Evolutionary conservation across 2,888 invertebrate species (phyloP), one percentile per base, ranked within the genome.

Genomic region (Laothoe populi): DNA sequence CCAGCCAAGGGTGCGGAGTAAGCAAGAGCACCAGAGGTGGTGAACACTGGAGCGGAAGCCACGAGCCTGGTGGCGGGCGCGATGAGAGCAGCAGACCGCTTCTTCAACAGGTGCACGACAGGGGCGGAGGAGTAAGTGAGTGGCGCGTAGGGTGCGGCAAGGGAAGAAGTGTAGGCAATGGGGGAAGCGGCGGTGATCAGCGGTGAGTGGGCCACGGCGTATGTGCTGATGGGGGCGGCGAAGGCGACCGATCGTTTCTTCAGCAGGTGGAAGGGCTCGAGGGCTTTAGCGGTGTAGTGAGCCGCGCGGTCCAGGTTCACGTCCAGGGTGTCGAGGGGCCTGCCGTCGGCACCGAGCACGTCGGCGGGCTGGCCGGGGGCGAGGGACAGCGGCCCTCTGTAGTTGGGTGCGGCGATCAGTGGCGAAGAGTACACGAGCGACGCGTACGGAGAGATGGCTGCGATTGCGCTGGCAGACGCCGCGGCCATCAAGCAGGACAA

Each of bases 401-500:
- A 53, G 19, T 53, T 53, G 19, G 31, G 19, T 2, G 38, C 38
- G 11, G 19, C 53, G 53, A 53, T 5, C 44, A 44, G 44, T 4
- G 53, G 53, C 35, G 53, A 31, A 2, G 53, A 23, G 65, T 73
- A 75, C 10, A 78, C 76, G 26, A 68, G 44, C n/a, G 78, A 70
- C 3, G 72, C 57, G 13, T 5, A 19, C 16, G 57, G 57, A 23
- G 44, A 62, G 62, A 70, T 53, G 24, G 63, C 65, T 40, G 67
- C 66, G 62, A 78, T 24, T 35, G 71, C 69, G 44, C 75, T 66
- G 23, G 95, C 94, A 65, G 91, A 88, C 71, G 91, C 94, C 70
- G 93, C 86, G 70, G 94, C 94, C 83, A 95, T 72, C 74, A 95
- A 80, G 87, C 94, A 94, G 79, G 93, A 94, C 90, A 95, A 94